A percentile compares a stretch with the other conserved stretches of the same genome.
These are phyloP conservation scores for Cranoglanis bouderius DNA, from an alignment of 2,113 vertebrate species.

Conservation along the genomic window DNA sequence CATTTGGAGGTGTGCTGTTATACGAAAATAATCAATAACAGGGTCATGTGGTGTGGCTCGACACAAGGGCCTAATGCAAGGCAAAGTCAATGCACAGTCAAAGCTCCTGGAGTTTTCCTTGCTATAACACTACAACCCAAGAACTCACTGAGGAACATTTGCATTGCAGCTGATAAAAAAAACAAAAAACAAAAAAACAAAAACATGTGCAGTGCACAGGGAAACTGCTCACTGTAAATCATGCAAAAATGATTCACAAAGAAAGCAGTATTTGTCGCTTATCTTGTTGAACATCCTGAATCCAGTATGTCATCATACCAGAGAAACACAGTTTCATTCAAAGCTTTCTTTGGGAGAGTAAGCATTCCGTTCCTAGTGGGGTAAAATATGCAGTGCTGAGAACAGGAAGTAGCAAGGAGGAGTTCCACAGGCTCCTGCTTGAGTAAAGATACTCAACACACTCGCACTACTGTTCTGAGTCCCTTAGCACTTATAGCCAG, in stretches of 20 bases:
- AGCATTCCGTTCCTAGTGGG: slow-evolving; percentile 58
- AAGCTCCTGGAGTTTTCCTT: background rate
- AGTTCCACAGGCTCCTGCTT: slow-evolving; percentile 63
- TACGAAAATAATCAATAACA: background rate
- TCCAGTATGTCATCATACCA: background rate
- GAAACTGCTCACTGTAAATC: background rate
- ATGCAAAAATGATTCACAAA: background rate
- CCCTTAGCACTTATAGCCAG: slow-evolving; percentile 16
- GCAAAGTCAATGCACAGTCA: background rate
- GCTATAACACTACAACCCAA: no score
- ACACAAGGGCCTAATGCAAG: background rate
- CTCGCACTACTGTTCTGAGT: slow-evolving; percentile 40
- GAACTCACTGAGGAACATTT: background rate
- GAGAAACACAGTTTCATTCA: background rate
- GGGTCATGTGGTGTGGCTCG: background rate
- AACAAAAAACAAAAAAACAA: no score
- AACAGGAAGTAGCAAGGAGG: slow-evolving; percentile 45
- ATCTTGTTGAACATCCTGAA: background rate
- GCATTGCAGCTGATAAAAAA: no score
- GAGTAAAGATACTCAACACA: slow-evolving; percentile 55
- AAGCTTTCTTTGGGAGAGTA: background rate
- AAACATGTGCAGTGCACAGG: background rate
- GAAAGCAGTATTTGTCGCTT: background rate
- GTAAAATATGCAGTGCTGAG: slow-evolving; percentile 64
- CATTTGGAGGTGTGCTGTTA: no score